A percentile compares a stretch with the other conserved stretches of the same genome.
Evolutionary conservation across 2,888 invertebrate genomes (phyloP).

Genomic region (Hirudinaria manillensis): DNA sequence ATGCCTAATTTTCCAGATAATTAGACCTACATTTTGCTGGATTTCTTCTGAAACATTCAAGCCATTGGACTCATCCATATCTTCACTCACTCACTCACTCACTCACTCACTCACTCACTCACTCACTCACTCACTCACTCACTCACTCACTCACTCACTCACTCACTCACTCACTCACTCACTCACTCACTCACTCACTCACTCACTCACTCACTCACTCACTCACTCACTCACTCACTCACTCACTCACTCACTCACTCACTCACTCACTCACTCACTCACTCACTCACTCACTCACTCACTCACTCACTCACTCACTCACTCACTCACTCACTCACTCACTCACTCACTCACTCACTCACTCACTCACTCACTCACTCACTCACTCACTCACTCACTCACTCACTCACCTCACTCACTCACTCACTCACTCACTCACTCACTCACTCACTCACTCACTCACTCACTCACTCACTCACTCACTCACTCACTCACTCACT

Average conservation of each 20-base stretch:
- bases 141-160: constrained; percentile 24
- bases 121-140: constrained; percentile 20
- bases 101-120: neutral
- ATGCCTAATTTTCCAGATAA: neutral
- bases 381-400: neutral
- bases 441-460: constrained; percentile 27
- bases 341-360: neutral
- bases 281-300: neutral
- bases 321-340: neutral
- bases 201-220: constrained; percentile 36
- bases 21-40: neutral
- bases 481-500: constrained; percentile 36
- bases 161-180: constrained; percentile 25
- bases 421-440: constrained; percentile 25
- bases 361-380: constrained; percentile 16
- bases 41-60: neutral
- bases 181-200: neutral
- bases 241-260: constrained; percentile 28
- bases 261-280: neutral
- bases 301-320: neutral
- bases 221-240: constrained; percentile 14
- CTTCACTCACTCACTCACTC: neutral
- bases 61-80: neutral
- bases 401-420: constrained; percentile 1
- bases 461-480: constrained; percentile 13